Evolutionary conservation across 2,113 vertebrate genomes (phyloP), one percentile per base, ranked within the genome.

Genomic region (Callipepla squamata): DNA sequence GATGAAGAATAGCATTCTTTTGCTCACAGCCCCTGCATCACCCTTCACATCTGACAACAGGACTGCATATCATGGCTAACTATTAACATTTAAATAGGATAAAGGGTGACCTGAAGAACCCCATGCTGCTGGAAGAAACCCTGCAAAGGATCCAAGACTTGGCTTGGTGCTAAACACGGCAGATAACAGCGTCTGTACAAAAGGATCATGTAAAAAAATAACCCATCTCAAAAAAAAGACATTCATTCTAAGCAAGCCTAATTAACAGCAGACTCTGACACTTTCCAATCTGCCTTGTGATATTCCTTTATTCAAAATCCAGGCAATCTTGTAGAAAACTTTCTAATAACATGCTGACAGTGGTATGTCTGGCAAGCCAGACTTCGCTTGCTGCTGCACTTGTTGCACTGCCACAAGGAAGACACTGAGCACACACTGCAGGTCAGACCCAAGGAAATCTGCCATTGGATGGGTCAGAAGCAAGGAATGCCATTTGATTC

Each of bases 401-500:
- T 20, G 17, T 38, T 51, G 17, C 34, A 40, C 4, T 20, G 15
- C n/a, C 48, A 7, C 40, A 7, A n/a, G 44, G 25, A 63, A 47
- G 38, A 7, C 4, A 0, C 3, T 11, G 23, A 13, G 2, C 17
- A 10, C 13, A 14, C 7, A 38, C 21, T 7, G 38, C 4, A 18
- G 34, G 4, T 47, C 36, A 59, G n/a, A 44, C 13, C 21, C 2
- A 7, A 13, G 30, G 1, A 59, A 38, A 65, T 22, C 30, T 63
- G 30, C 7, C 48, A 22, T 19, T 14, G 51, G 8, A 9, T 17
- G 13, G 30, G 18, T 38, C 40, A 66, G 14, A 50, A 30, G 18
- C 22, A 65, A 69, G 7, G n/a, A 5, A 32, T 32, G 17, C 8
- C 42, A 32, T n/a, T 19, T 19, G 8, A 38, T 36, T 15, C 19